phyloP scores from a whole-genome alignment of 2,797 vertebrate genomes.

The Spea hammondii region DNA sequence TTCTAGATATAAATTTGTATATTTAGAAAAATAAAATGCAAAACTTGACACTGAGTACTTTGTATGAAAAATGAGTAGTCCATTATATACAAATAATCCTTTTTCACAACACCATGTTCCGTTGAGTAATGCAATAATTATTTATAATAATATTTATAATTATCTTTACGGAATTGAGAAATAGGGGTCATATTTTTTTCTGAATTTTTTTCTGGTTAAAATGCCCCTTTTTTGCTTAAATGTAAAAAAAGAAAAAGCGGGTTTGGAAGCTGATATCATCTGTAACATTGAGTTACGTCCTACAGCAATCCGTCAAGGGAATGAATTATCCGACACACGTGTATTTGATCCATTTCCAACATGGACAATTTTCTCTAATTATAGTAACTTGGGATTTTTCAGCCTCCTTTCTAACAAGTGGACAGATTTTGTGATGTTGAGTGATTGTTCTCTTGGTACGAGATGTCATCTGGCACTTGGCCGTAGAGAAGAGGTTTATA shows the following conservation, averaged over 20 bases:
- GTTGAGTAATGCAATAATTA: no score
- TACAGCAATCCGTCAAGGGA: conserved; percentile 4
- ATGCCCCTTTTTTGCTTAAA: neutral
- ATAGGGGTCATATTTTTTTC: neutral
- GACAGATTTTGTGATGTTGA: conserved; percentile 22
- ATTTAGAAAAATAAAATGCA: no score
- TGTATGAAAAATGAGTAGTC: no score
- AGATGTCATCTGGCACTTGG: conserved; percentile 27
- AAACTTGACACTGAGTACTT: no score
- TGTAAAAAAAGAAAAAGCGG: neutral
- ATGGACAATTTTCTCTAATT: conserved; percentile 35
- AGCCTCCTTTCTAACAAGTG: conserved; percentile 5
- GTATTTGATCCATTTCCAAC: conserved; percentile 39
- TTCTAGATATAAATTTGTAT: no score
- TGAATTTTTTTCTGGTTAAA: neutral
- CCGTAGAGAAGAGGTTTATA: conserved; percentile 17
- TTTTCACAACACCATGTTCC: no score
- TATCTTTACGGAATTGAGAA: no score
- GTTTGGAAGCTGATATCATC: neutral
- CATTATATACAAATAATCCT: no score
- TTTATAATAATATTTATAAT: neutral
- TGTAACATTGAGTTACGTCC: conserved; percentile 12
- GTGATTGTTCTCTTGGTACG: conserved; percentile 34
- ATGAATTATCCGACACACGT: conserved; percentile 25
- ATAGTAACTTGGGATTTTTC: conserved; percentile 13